phyloP scores from a whole-genome alignment of 2,888 invertebrate genomes.

The Ophion costatus region DNA sequence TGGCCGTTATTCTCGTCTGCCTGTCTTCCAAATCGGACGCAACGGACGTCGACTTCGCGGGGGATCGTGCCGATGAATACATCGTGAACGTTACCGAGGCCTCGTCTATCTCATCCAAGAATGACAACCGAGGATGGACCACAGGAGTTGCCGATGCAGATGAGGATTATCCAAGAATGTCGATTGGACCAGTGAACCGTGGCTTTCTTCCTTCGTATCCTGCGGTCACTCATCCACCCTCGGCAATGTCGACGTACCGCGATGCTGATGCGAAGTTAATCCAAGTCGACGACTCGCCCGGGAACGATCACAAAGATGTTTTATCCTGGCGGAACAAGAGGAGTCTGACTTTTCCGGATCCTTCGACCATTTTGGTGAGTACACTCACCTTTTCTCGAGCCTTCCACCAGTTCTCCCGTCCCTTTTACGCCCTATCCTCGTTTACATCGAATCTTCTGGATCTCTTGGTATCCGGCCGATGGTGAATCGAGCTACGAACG shows the following conservation, averaged over 20 bases:
- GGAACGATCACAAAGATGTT: neutral
- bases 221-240: neutral
- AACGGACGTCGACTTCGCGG: neutral
- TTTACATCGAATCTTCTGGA: neutral
- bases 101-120: neutral
- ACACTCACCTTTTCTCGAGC: neutral
- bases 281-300: neutral
- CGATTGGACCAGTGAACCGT: neutral
- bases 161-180: neutral
- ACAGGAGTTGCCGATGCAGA: neutral
- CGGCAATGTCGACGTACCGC: neutral
- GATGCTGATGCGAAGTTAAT: neutral
- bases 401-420: neutral
- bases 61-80: neutral
- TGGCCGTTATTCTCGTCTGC: neutral
- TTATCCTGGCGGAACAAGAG: constrained; percentile 65
- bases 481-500: constrained; percentile 9
- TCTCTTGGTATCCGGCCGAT: neutral
- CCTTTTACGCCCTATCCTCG: neutral
- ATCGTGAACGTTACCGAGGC: neutral
- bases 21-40: neutral
- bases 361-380: constrained; percentile 77
- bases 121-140: neutral
- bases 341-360: constrained; percentile 74
- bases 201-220: constrained; percentile 7